Evolutionary conservation across 2,888 invertebrate genomes (phyloP), one percentile per base, ranked within the genome.

Genomic region (Theodoxus fluviatilis): DNA sequence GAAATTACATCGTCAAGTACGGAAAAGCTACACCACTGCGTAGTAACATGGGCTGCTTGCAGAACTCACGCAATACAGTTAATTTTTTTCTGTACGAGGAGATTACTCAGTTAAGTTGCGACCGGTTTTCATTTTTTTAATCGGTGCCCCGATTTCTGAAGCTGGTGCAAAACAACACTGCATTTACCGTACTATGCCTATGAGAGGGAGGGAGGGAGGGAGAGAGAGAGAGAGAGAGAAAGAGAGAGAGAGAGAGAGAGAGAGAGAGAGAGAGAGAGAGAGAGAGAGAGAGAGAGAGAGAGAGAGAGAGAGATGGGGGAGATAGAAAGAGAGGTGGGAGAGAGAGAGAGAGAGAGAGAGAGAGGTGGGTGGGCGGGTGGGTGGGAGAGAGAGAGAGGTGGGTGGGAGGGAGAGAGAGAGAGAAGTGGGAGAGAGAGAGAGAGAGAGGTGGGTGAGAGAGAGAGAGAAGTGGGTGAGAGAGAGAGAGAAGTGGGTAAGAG

Each of bases 61-160:
- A n/a, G n/a, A n/a, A n/a, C n/a, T n/a, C n/a, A n/a, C n/a, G n/a
- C n/a, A n/a, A n/a, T n/a, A n/a, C n/a, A n/a, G n/a, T n/a, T n/a
- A n/a, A n/a, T n/a, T n/a, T n/a, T n/a, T n/a, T n/a, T n/a, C n/a
- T n/a, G n/a, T n/a, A n/a, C n/a, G n/a, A n/a, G n/a, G n/a, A n/a
- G n/a, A n/a, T n/a, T n/a, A n/a, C n/a, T n/a, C n/a, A n/a, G n/a
- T n/a, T n/a, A n/a, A n/a, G n/a, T n/a, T n/a, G n/a, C n/a, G n/a
- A n/a, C n/a, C n/a, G n/a, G n/a, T n/a, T n/a, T n/a, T n/a, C n/a
- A n/a, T n/a, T n/a, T n/a, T n/a, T n/a, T n/a, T n/a, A n/a, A n/a
- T n/a, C 92, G 88, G 98, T 98, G 84, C 98, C 98, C 33, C 98
- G 98, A 86, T 95, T 93, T 87, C 95, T 94, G 33, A 93, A 93